These are phyloP conservation scores for Colletes latitarsis DNA, from an alignment of 1,140 invertebrate species.

Conservation along the genomic window DNA sequence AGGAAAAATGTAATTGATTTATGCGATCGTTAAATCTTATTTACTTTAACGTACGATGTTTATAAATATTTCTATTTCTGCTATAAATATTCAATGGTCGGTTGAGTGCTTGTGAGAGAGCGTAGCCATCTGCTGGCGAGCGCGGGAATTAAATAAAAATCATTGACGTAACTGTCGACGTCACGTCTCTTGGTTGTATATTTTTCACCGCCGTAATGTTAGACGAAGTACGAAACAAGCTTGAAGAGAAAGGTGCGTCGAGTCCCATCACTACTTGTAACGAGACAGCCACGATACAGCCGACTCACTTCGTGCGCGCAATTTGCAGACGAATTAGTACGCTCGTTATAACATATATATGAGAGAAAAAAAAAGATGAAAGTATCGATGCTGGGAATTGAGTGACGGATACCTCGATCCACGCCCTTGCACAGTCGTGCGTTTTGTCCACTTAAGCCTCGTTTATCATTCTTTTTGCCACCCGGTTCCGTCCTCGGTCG, in stretches of 20 bases:
- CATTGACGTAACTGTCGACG: neutral
- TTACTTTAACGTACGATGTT: too few species aligned
- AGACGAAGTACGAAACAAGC: neutral
- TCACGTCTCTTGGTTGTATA: neutral
- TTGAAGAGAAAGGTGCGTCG: neutral
- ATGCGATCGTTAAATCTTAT: too few species aligned
- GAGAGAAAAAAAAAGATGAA: neutral
- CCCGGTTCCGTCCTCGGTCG: constrained; percentile 10
- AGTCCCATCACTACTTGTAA: constrained; percentile 13
- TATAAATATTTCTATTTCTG: too few species aligned
- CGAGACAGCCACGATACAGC: neutral
- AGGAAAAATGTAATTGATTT: too few species aligned
- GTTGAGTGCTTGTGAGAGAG: too few species aligned
- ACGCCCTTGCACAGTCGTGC: constrained; percentile 1
- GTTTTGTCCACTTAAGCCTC: constrained; percentile 22
- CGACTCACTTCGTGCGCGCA: neutral
- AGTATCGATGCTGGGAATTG: constrained; percentile 12
- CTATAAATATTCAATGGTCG: too few species aligned
- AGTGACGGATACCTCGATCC: constrained; percentile 26
- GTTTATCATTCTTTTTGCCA: neutral
- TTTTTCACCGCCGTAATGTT: neutral
- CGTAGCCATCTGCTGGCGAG: too few species aligned
- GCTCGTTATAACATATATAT: neutral
- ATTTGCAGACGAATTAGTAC: neutral
- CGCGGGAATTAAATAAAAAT: too few species aligned